Conservation (phyloP, 2,113 vertebrate species). For the Petrocephalus zakoni region DNA sequence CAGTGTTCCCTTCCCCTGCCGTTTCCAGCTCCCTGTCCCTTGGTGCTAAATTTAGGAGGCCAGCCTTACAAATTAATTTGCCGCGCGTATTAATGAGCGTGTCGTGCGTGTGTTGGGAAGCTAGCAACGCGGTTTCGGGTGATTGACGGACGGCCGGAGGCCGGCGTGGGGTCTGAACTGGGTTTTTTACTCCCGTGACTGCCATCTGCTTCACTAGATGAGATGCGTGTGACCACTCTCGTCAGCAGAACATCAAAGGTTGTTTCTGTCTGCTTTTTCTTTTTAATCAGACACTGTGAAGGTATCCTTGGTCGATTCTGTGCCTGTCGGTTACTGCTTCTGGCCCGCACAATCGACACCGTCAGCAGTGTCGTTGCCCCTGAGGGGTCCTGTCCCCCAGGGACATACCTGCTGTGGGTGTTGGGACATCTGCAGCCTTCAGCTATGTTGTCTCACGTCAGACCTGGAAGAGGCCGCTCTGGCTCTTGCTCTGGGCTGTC, state of each 20-base stretch:
- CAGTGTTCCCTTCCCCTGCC: neutral
- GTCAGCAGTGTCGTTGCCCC: slow-evolving; percentile 16
- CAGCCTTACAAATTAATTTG: neutral
- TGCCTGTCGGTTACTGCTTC: neutral
- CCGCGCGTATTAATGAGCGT: neutral
- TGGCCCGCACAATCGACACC: neutral
- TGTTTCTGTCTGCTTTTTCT: neutral
- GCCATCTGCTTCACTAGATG: neutral
- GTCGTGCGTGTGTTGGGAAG: neutral
- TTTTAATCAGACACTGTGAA: neutral
- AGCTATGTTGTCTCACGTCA: neutral
- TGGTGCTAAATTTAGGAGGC: neutral
- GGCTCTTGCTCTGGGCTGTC: neutral
- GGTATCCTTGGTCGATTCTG: neutral
- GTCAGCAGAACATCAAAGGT: neutral
- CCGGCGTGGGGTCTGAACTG: neutral
- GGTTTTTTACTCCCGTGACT: neutral
- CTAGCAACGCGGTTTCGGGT: neutral
- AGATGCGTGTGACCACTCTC: neutral
- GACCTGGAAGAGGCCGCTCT: neutral
- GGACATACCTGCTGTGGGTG: neutral
- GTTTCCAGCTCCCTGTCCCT: neutral
- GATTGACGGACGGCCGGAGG: neutral
- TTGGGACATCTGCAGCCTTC: neutral
- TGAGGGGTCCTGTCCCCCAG: neutral